phyloP scores from a whole-genome alignment of 2,888 invertebrate species.

The Volucella inanis region DNA sequence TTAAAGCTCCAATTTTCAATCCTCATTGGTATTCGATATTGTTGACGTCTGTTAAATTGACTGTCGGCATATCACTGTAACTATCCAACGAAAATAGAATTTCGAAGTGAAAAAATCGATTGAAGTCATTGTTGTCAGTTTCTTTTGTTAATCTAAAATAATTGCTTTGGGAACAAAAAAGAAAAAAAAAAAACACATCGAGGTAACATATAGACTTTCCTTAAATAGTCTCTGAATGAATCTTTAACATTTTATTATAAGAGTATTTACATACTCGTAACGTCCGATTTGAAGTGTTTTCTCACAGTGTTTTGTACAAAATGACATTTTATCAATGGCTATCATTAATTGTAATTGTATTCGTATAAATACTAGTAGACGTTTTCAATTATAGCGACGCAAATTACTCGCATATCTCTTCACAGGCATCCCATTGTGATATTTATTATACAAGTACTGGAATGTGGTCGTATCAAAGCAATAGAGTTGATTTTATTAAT shows the following conservation, averaged over 20 bases:
- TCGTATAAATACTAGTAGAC: not conserved
- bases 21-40: slow-evolving; percentile 13
- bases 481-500: slow-evolving; percentile 24
- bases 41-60: slow-evolving; percentile 41
- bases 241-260: not conserved
- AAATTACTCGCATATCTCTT: slow-evolving; percentile 12
- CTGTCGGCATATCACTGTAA: slow-evolving; percentile 20
- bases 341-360: slow-evolving; percentile 4
- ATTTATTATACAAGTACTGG: slow-evolving; percentile 2
- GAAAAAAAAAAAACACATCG: not conserved
- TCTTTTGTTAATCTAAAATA: slow-evolving; percentile 2
- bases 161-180: too few relatives aligned
- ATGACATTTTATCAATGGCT: slow-evolving; percentile 19
- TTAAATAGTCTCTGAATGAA: slow-evolving; percentile 5
- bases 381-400: slow-evolving; percentile 4
- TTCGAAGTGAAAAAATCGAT: slow-evolving; percentile 1
- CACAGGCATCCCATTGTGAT: not conserved
- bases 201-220: slow-evolving; percentile 23
- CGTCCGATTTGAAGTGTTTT: slow-evolving; percentile 4
- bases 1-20: slow-evolving; percentile 18
- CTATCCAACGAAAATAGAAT: slow-evolving; percentile 29
- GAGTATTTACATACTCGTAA: not conserved
- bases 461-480: not conserved
- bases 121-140: slow-evolving; percentile 36
- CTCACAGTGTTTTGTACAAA: slow-evolving; percentile 9